A percentile compares a stretch with the other conserved stretches of the same genome.
Evolutionary conservation across 2,888 invertebrate genomes (phyloP).

Genomic region (Clusia tigrina): DNA sequence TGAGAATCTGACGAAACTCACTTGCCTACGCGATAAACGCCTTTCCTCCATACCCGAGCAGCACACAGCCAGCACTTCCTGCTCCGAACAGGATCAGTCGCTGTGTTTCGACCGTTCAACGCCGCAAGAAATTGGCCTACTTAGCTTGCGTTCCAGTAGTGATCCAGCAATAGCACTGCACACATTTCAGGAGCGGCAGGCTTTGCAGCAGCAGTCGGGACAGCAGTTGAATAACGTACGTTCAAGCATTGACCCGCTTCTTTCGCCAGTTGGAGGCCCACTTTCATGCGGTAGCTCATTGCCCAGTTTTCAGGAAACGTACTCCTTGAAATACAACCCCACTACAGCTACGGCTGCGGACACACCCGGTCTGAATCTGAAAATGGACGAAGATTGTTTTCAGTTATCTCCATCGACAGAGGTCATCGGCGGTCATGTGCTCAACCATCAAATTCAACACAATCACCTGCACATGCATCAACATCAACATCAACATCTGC

Average conservation of each 20-base stretch:
- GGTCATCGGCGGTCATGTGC: conserved; percentile 40
- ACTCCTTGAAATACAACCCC: conserved; percentile 77
- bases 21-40: conserved; percentile 56
- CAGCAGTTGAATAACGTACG: conserved; percentile 38
- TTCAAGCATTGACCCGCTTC: conserved; percentile 39
- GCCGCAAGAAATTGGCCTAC: conserved; percentile 52
- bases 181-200: conserved; percentile 47
- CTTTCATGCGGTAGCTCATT: conserved; percentile 69
- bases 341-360: conserved; percentile 25
- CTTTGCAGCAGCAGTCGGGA: conserved; percentile 43
- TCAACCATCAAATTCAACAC: conserved; percentile 31
- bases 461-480: conserved; percentile 41
- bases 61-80: conserved; percentile 44
- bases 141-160: conserved; percentile 62
- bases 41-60: conserved; percentile 61
- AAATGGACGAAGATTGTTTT: conserved; percentile 88
- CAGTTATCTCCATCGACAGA: conserved; percentile 67
- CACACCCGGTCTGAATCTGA: conserved; percentile 69
- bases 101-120: conserved; percentile 55
- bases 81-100: conserved; percentile 51
- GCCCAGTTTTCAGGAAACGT: conserved; percentile 90
- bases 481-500: conserved; percentile 41
- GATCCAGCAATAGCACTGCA: conserved; percentile 63
- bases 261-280: conserved; percentile 51
- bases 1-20: conserved; percentile 58